Percentiles rank a stretch among this genome's conserved stretches.
Conservation (phyloP, 1,140 invertebrate genomes). For the Cyclargus thomasi region DNA sequence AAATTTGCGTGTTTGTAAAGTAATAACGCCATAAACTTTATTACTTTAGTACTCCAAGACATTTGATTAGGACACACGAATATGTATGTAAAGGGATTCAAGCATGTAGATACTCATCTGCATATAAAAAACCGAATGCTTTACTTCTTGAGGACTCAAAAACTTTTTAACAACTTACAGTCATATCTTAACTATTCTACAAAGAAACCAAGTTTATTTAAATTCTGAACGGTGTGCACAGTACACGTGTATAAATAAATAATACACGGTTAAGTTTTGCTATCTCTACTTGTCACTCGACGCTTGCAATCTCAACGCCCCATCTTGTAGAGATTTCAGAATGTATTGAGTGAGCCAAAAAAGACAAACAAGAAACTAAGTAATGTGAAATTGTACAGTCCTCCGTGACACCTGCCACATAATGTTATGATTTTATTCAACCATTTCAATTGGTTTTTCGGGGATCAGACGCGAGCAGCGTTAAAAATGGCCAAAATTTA, state of each 20-base stretch:
- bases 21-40: too few relatives aligned
- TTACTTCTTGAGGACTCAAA: too few relatives aligned
- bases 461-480: constrained; percentile 57
- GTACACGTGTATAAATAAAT: background rate
- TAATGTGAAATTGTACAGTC: constrained; percentile 58
- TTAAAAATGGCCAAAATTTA: constrained; percentile 63
- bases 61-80: too few relatives aligned
- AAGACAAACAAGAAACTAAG: constrained; percentile 46
- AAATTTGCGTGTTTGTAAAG: too few relatives aligned
- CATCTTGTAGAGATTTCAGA: constrained; percentile 51
- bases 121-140: too few relatives aligned
- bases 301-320: constrained; percentile 59
- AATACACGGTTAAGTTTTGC: constrained; percentile 31
- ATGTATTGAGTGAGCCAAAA: constrained; percentile 55
- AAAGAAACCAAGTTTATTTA: too few relatives aligned
- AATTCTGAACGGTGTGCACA: too few relatives aligned
- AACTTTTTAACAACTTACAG: too few relatives aligned
- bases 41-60: too few relatives aligned
- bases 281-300: constrained; percentile 47
- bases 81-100: too few relatives aligned
- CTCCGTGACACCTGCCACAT: constrained; percentile 51
- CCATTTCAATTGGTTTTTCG: constrained; percentile 47
- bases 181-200: too few relatives aligned
- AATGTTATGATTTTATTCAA: constrained; percentile 56
- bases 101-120: too few relatives aligned